Evolutionary conservation across 2,888 invertebrate genomes (phyloP), one percentile per base, ranked within the genome.

Genomic region (Volucella zonaria): DNA sequence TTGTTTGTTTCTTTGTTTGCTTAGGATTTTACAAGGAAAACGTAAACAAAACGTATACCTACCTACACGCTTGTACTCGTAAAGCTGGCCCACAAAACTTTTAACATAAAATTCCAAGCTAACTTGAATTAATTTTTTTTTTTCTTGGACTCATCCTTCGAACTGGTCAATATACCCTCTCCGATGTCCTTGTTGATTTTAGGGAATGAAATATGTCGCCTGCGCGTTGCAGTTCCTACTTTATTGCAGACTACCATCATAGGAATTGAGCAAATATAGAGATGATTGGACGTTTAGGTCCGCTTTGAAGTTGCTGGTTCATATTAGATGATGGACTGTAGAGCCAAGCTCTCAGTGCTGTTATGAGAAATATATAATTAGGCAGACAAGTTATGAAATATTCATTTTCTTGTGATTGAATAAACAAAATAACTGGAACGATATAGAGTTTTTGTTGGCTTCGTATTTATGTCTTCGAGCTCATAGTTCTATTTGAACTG

Each of bases 371-470:
- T 70, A 79, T 67, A 71, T 83, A 79, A 71, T 75, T 80, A 70
- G 64, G 64, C 80, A 83, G 80, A 73, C 73, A 56, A 67, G 52
- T 51, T 42, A 73, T 85, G 64, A 85, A 81, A 81, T 81, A 81
- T 85, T 85, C 76, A 81, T 62, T 76, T 71, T 38, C 71, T 49
- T 67, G 49, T 56, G 54, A 75, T 71, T 71, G 45, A 66, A 56
- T 58, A 49, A 49, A 45, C 45, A 43, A 59, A 56, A 38, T 42
- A 12, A 12, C n/a, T 52, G 18, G 23, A 51, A 23, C 12, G 40
- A 12, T n/a, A 56, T 45, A 56, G 11, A 59, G 12, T 52, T 51
- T 51, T 58, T 47, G 12, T 67, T 38, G 47, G 23, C 15, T 45
- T 56, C 38, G 14, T 64, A 38, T 49, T 47, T 43, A 54, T 67